These are phyloP conservation scores for Typhlichthys subterraneus DNA, from an alignment of 2,797 vertebrate genomes.

Conservation along the genomic window DNA sequence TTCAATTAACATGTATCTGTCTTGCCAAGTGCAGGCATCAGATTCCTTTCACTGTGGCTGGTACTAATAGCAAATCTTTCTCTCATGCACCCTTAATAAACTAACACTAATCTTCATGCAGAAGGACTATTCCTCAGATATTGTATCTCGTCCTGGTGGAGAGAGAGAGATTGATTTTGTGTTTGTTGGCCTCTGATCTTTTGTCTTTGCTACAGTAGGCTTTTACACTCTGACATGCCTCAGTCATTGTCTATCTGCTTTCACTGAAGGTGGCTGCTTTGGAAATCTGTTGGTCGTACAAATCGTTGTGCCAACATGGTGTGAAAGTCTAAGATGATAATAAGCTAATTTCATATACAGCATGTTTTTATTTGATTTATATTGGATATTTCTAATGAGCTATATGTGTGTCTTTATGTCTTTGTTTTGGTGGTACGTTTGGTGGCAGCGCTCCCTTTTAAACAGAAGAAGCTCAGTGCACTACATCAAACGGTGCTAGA, in stretches of 20 bases:
- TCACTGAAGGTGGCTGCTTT: slow-evolving; percentile 10
- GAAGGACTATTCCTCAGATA: slow-evolving; percentile 67
- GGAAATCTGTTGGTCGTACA: slow-evolving; percentile 4
- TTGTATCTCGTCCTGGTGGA: slow-evolving; percentile 55
- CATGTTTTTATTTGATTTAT: neutral
- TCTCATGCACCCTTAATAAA: slow-evolving; percentile 74
- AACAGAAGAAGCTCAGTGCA: slow-evolving; percentile 73
- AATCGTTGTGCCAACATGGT: neutral
- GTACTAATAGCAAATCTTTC: slow-evolving; percentile 81
- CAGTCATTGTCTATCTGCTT: slow-evolving; percentile 8
- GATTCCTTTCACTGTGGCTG: slow-evolving; percentile 62
- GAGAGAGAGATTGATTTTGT: slow-evolving; percentile 41
- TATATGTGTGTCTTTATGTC: slow-evolving; percentile 11
- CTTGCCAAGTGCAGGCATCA: slow-evolving; percentile 48
- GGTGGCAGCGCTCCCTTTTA: slow-evolving; percentile 22
- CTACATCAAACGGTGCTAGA: slow-evolving; percentile 74
- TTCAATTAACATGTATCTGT: slow-evolving; percentile 73
- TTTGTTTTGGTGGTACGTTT: slow-evolving; percentile 35
- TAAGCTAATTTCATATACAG: neutral
- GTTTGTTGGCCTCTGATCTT: slow-evolving; percentile 23
- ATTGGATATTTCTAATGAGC: neutral
- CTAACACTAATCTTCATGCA: slow-evolving; percentile 81
- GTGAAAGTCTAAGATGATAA: neutral
- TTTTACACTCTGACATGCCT: slow-evolving; percentile 9
- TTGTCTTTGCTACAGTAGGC: slow-evolving; percentile 6